Evolutionary conservation across 2,888 invertebrate genomes (phyloP), one percentile per base, ranked within the genome.

Genomic region (Philonicus albiceps): DNA sequence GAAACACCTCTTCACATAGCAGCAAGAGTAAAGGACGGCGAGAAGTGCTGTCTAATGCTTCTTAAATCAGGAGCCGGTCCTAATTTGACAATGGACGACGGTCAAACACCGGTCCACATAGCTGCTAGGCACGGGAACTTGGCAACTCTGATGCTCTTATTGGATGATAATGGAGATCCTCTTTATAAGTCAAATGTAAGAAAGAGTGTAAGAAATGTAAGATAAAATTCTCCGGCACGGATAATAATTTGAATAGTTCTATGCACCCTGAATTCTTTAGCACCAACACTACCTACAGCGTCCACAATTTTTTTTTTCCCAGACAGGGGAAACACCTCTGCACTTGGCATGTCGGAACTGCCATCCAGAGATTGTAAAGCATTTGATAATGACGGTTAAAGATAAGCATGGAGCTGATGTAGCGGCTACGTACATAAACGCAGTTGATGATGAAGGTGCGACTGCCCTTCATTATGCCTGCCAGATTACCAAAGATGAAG

Each of bases 1-100:
- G 99, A 99, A 93, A 99, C 99, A 0, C 98, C 99, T 0, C 93
- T 99, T 49, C 99, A 99, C 91, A 98, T 99, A 88, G 98, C 98
- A n/a, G 97, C 98, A 0, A 94, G 98, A 88, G 97, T 98, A 87
- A 96, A 96, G 89, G 98, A 97, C 90, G 97, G 97, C 3, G 97
- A 97, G 90, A 95, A 96, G 89, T 99, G 99, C 92, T 99, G 98
- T 4, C 94, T 99, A 89, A 99, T 99, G 98, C 93, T 99, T 88
- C 93, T 99, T 53, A 99, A 99, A 92, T 98, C 98, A 3, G 99
- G 99, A 0, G 99, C 99, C 8, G 97, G 98, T 87, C 98, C 99
- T 0, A 99, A 99, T 93, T 95, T 98, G 88, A 95, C 96, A 3
- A 98, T 98, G 87, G 97, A 98, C 91, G 98, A 99, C 92, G 98